Conservation (phyloP, 2,888 invertebrate species). For the Amphipyra tragopoginis region DNA sequence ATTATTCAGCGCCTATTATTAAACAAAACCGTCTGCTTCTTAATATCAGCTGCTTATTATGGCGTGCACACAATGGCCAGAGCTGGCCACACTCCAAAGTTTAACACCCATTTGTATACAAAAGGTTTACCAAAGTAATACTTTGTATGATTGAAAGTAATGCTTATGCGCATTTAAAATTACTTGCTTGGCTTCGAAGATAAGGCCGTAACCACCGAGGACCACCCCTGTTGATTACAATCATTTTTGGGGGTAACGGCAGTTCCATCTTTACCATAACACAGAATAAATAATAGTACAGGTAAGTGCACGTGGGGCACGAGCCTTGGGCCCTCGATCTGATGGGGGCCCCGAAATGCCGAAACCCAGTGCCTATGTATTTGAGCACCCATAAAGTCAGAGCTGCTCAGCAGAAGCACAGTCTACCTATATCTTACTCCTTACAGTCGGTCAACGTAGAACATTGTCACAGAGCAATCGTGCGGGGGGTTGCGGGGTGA, state of each 20-base stretch:
- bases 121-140: conserved; percentile 23
- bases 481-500: too few relatives aligned
- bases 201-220: neutral
- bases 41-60: conserved; percentile 13
- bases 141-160: neutral
- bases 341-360: too few relatives aligned
- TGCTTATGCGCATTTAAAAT: conserved; percentile 16
- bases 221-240: conserved; percentile 16
- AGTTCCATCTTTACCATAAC: too few relatives aligned
- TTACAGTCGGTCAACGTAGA: too few relatives aligned
- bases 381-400: too few relatives aligned
- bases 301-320: too few relatives aligned
- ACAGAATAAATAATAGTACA: too few relatives aligned
- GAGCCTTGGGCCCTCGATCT: too few relatives aligned
- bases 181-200: neutral
- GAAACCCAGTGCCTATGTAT: too few relatives aligned
- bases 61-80: conserved; percentile 38
- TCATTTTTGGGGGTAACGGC: neutral
- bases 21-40: conserved; percentile 23
- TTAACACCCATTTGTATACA: conserved; percentile 44
- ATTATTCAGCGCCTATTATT: conserved; percentile 24
- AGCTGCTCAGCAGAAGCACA: too few relatives aligned
- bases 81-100: conserved; percentile 46
- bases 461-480: too few relatives aligned
- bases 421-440: too few relatives aligned